Evolutionary conservation across 2,797 vertebrate genomes (phyloP), one percentile per base, ranked within the genome.

Genomic region (Pipistrellus pygmaeus): DNA sequence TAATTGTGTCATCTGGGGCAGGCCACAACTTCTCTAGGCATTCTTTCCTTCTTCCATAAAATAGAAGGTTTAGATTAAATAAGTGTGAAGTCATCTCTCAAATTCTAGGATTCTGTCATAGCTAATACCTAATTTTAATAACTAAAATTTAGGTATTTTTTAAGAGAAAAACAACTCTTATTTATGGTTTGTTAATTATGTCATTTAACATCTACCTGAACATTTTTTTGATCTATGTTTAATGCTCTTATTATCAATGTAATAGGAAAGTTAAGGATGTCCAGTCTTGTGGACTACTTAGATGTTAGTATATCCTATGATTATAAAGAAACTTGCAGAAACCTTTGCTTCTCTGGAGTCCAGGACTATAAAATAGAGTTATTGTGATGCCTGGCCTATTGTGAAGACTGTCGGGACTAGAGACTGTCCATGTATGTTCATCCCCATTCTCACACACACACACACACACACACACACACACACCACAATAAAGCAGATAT

Each of bases 291-390:
- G 51, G 62, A 38, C 76, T 84, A 53, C 11, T 76, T 92, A 83
- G 83, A 76, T 72, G 27, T 86, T 18, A 18, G 23, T 66, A 51
- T 66, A 71, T 71, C 46, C 27, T 92, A n/a, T 91, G 71, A 88
- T 91, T 91, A 80, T 44, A 55, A 53, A 85, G 88, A 76, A 83
- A 25, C 81, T 38, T 81, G 20, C 48, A 48, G 69, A 78, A 92
- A 44, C 15, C 27, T 32, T 48, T 83, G 30, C 71, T 81, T 73
- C 53, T 68, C 66, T 8, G 20, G 30, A 62, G 3, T 60, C 64
- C 20, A 75, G 62, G 44, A 3, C 32, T 35, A 4, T n/a, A 23
- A 71, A 46, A 41, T 48, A 41, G 41, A 60, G 41, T 76, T 64
- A 35, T 35, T 21, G n/a, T 9, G 5, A 7, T 18, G 23, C 18